A percentile compares a stretch with the other conserved stretches of the same genome.
Conservation (phyloP, 2,113 vertebrate genomes). For the Cygnus atratus region DNA sequence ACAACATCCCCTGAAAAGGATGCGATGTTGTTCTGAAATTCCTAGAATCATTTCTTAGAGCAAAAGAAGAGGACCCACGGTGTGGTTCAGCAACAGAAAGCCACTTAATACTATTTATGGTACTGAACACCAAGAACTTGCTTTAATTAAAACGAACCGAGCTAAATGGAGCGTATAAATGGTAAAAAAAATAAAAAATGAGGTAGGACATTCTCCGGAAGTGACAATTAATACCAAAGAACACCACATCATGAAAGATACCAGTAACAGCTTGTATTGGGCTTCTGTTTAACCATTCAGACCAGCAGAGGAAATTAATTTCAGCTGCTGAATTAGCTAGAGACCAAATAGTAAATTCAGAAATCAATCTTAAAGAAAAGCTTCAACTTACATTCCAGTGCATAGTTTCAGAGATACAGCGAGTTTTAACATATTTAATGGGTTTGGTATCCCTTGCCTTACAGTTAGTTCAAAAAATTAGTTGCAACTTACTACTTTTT, state of each 20-base stretch:
- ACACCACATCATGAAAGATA: not conserved
- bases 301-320: not conserved
- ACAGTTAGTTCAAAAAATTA: not conserved
- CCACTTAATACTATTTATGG: constrained; percentile 10
- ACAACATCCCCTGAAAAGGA: not conserved
- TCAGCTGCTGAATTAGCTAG: not conserved
- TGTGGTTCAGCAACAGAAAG: constrained; percentile 23
- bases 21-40: constrained; percentile 3
- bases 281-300: not conserved
- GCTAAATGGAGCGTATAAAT: constrained; percentile 8
- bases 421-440: not conserved
- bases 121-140: not conserved
- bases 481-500: not conserved
- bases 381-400: constrained; percentile 12
- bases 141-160: constrained; percentile 28
- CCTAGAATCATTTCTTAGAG: not conserved
- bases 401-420: not conserved
- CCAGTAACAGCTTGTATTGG: not conserved
- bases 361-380: not conserved
- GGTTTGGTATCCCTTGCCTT: not conserved
- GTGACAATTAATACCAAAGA: constrained; percentile 17
- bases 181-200: constrained; percentile 7
- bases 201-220: constrained; percentile 46
- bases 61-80: not conserved
- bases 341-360: not conserved